These are phyloP conservation scores for Papilio protenor DNA, from an alignment of 2,888 invertebrate genomes.

Conservation along the genomic window DNA sequence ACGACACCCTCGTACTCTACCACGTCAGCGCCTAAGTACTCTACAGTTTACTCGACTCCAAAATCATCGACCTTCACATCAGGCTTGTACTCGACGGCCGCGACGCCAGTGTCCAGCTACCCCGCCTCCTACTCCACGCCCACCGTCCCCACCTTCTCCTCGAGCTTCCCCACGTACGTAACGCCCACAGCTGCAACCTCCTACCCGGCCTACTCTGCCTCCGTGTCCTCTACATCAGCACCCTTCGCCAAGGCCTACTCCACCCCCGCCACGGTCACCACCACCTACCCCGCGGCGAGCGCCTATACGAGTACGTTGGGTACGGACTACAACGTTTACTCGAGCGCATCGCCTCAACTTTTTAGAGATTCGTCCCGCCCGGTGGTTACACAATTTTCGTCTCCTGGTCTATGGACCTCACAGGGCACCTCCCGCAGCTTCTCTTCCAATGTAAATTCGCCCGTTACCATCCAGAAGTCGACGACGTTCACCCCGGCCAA, in stretches of 20 bases:
- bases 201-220: background rate
- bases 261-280: background rate
- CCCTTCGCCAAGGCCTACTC: background rate
- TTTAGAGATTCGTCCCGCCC: background rate
- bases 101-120: background rate
- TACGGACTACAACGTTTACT: background rate
- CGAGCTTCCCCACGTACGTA: background rate
- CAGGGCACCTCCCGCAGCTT: background rate
- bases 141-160: background rate
- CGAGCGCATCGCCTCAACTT: background rate
- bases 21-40: background rate
- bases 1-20: background rate
- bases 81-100: background rate
- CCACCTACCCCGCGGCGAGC: background rate
- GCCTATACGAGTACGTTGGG: background rate
- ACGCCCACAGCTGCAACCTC: background rate
- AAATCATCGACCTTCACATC: background rate
- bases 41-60: slow-evolving; percentile 2
- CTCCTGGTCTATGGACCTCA: background rate
- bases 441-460: background rate
- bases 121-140: background rate
- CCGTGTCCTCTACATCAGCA: background rate
- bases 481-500: background rate
- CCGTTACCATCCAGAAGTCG: background rate
- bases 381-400: slow-evolving; percentile 10